phyloP scores from a whole-genome alignment of 2,888 invertebrate species.

The Trachelus iudaicus region DNA sequence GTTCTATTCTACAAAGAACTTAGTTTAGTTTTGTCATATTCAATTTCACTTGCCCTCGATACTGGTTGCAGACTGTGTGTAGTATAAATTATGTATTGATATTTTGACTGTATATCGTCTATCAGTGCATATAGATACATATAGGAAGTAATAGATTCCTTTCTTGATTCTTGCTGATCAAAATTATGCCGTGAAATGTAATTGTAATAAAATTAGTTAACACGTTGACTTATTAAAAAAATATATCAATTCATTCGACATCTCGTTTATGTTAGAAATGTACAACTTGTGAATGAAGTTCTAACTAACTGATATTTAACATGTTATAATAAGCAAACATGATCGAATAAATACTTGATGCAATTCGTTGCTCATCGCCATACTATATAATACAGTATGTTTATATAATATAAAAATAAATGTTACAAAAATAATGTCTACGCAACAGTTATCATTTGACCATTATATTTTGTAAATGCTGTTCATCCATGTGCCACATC shows the following conservation, averaged over 20 bases:
- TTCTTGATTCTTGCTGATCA: neutral
- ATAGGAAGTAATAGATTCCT: neutral
- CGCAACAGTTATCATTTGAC: neutral
- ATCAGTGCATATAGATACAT: neutral
- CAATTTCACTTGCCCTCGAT: too few species aligned
- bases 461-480: constrained; percentile 1
- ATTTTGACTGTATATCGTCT: too few species aligned
- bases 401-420: constrained; percentile 37
- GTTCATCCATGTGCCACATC: neutral
- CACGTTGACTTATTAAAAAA: too few species aligned
- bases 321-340: too few species aligned
- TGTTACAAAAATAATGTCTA: constrained; percentile 12
- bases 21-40: too few species aligned
- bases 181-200: too few species aligned
- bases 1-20: too few species aligned
- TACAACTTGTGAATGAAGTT: neutral
- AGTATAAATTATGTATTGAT: too few species aligned
- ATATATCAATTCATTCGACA: too few species aligned
- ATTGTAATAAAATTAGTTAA: too few species aligned
- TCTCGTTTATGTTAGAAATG: neutral
- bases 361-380: constrained; percentile 31
- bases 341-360: neutral
- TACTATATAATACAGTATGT: constrained; percentile 42
- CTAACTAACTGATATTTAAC: too few species aligned
- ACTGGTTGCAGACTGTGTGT: too few species aligned